Base-by-base conservation (phyloP, 2,888 invertebrate species). In the Agrochola lychnidis region DNA sequence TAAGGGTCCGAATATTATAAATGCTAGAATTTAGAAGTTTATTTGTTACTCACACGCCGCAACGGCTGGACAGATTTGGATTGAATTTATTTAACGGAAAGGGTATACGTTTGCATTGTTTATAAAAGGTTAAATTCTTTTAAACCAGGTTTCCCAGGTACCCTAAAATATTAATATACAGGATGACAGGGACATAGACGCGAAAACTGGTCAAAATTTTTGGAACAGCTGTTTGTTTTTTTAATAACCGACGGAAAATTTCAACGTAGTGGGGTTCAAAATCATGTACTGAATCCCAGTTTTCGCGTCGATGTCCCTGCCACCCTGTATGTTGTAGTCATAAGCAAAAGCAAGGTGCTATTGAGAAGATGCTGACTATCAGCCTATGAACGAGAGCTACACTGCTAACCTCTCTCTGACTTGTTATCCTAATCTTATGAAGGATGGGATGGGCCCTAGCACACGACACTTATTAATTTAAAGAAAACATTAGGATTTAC, bases 1-100 rank as follows among this genome's bases (percentile, higher is more conserved):
- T 61, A 25, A n/a, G 79, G 66, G 14, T 83, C 22, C 14, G 7
- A 62, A 76, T 63, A 42, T 45, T 30, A 25, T 57, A 25, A 36
- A 19, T 19, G 25, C 76, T n/a, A 45, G 42, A 42, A 48, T 48
- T 73, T 42, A 16, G 16, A 42, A 16, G 63, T 81, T 80, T 36
- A 56, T 78, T 80, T 72, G 22, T 77, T 12, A 25, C 30, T 73
- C 61, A 30, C 48, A n/a, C 61, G 14, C 57, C 4, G 19, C 9
- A 36, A 36, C 14, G 3, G 57, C 2, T 25, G 14, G 4, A 51
- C 4, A 22, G 36, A 22, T 45, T 79, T 12, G 22, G 25, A 61
- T 53, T 70, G 30, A 59, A n/a, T 30, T 51, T 30, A 7, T 14
- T 66, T 30, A 2, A 12, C 4, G 4, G 30, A 9, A 25, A 48